Evolutionary conservation across 2,113 vertebrate genomes (phyloP), one percentile per base, ranked within the genome.

Genomic region (Actenoides hombroni): DNA sequence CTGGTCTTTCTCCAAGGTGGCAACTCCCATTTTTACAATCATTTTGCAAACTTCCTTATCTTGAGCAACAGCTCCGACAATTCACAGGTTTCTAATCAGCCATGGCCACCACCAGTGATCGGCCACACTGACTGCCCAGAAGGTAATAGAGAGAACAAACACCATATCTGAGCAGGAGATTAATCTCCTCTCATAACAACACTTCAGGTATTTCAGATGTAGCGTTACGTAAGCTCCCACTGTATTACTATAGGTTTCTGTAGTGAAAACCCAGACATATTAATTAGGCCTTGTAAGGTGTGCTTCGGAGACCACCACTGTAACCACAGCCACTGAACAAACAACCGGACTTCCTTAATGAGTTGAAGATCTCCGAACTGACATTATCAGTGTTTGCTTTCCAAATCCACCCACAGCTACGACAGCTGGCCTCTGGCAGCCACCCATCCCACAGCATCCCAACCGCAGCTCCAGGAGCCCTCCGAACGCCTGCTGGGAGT

Each of bases 21-120:
- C 71, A 88, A 88, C 85, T 92, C 83, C 82, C 71, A 23, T 37
- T 68, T 90, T 61, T 28, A 69, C 40, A 93, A 69, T 61, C 57
- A 5, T 65, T 82, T 88, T 82, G 63, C 71, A 80, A 90, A 90
- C 90, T 94, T 92, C 59, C 90, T 93, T 87, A 94, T 92, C 85
- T 86, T 7, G 40, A 74, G 76, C 35, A 83, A 25, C 0, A 5
- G 85, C 59, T 73, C 57, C 56, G 61, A 23, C 21, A 75, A 63
- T 35, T 59, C 56, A 31, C 0, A n/a, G 56, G 21, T 71, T 82
- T 42, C 69, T 51, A 25, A 42, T 1, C 25, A 16, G 51, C 40
- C 70, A 67, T 0, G n/a, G 92, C 90, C 88, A 70, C 56, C 60
- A 46, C 16, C 64, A 85, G 37, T 13, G 61, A 31, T 21, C 87